Evolutionary conservation across 1,140 invertebrate species (phyloP).

Genomic region (Sarcophaga peregrina): DNA sequence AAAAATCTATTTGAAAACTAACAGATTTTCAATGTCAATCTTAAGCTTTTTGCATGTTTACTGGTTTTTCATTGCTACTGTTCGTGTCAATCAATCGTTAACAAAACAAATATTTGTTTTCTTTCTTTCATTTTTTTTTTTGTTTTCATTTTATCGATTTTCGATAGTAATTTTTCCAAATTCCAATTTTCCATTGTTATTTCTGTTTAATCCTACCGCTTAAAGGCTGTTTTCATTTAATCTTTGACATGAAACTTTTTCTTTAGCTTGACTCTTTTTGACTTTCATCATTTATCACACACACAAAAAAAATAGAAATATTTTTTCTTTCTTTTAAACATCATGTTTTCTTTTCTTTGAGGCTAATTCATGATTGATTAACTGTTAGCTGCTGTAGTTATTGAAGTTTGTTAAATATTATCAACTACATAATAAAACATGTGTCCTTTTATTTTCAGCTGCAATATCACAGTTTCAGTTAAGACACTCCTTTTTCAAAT

Average conservation of each 20-base stretch:
- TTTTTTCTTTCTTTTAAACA: not conserved
- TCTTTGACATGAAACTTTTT: conserved; percentile 34
- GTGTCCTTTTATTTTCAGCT: not conserved
- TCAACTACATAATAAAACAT: not conserved
- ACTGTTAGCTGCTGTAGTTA: not conserved
- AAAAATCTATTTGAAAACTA: conserved; percentile 20
- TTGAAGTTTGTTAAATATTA: not conserved
- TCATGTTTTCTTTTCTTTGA: conserved; percentile 1
- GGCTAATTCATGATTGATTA: conserved; percentile 24
- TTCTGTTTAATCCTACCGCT: conserved; percentile 24
- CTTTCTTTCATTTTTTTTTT: not conserved
- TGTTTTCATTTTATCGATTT: not conserved
- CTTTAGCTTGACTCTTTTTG: not conserved
- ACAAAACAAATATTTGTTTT: not conserved
- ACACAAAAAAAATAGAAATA: not conserved
- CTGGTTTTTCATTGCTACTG: conserved; percentile 25
- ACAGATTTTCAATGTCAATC: conserved; percentile 39
- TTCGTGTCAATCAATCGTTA: conserved; percentile 37
- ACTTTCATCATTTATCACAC: conserved; percentile 31
- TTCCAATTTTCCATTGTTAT: conserved; percentile 4
- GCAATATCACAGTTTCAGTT: too few species aligned
- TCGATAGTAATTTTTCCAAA: conserved; percentile 1
- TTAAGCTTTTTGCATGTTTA: not conserved
- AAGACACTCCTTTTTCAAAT: too few species aligned
- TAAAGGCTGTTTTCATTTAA: conserved; percentile 23